Base-by-base conservation (phyloP, 2,113 vertebrate genomes). In the Apodemus sylvaticus region DNA sequence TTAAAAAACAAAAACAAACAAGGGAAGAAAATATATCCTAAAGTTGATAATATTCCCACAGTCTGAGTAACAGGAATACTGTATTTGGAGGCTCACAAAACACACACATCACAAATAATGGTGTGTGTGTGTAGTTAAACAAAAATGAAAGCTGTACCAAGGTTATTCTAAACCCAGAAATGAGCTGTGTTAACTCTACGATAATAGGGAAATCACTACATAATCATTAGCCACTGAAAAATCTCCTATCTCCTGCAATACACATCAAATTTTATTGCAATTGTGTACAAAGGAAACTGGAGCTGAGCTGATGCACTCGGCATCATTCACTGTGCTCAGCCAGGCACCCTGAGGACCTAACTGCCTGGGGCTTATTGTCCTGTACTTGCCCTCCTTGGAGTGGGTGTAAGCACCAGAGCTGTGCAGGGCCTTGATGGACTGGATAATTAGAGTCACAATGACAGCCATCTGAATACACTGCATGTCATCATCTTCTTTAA, bases 371-470 rank as follows among this genome's bases (percentile, higher is more conserved):
- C 70, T 91, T 97, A 97, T 71, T 96, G 93, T 60, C 76, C 94
- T 93, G 62, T 91, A 98, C 79, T 78, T 97, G 92, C 95, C 90
- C 90, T 97, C 95, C 91, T 82, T 96, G 73, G 96, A 97, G 91
- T 78, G 64, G 58, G 94, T 96, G 68, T 58, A 58, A 94, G 93
- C 62, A 94, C 36, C 97, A 89, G 96, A 95, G 92, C 71, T 92
- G 94, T 92, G 91, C 94, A 93, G 87, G 66, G 96, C 26, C 62
- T 0, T 89, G 97, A 97, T 95, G 89, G 89, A 89, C 91, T 96
- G 87, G 82, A 97, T 96, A 94, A 95, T 94, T 97, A 97, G 83
- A 98, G 94, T n/a, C 92, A 96, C 71, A 97, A 96, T 81, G 97
- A 97, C 4, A 55, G 55, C 42, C 88, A 97, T 66, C 86, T 90